Evolutionary conservation across 92 coral and sea anemone species (phyloP), one percentile per base, ranked within the genome.

Genomic region (Parazoanthus darwini): DNA sequence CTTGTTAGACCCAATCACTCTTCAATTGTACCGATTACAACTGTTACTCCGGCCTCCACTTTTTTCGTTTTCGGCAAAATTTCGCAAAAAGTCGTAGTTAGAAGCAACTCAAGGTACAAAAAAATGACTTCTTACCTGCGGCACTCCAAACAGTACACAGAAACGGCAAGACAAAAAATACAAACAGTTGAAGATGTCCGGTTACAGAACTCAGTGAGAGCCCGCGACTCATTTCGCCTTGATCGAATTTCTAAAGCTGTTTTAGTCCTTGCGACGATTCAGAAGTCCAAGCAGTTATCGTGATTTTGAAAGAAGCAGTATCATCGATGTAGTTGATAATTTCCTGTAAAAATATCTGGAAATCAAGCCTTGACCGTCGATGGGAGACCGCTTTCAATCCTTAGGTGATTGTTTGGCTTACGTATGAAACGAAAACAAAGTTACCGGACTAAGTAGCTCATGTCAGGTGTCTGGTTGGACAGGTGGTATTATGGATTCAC

Each of bases 341-440:
- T 44, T 8, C 44, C 29, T 22, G n/a, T 1, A 15, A 22, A 22
- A 46, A 71, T 70, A 70, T 71, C 2, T 16, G 14, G 25, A 66
- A 43, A 16, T 46, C 33, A 35, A 72, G 65, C 67, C 74, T 43
- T 70, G 77, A 73, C 59, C 58, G 38, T 71, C 44, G 46, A 84
- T 46, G 79, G 75, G 67, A 84, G 78, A 51, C 39, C 38, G 87
- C 78, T 58, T 51, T 68, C 78, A 68, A 44, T 70, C 56, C 87
- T 50, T 36, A 84, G n/a, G 39, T 16, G 25, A 44, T 71, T 68
- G 78, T 84, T 84, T 84, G 56, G 78, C 75, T 73, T 71, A 43
- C 75, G 79, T 37, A 84, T 84, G 87, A 84, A 84, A 71, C 2
- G 66, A 84, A 71, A 84, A 84, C 87, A 84, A 84, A 84, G 87